A percentile compares a stretch with the other conserved stretches of the same genome.
Conservation (phyloP, 1,140 invertebrate genomes). For the Stegodyphus dumicola region DNA sequence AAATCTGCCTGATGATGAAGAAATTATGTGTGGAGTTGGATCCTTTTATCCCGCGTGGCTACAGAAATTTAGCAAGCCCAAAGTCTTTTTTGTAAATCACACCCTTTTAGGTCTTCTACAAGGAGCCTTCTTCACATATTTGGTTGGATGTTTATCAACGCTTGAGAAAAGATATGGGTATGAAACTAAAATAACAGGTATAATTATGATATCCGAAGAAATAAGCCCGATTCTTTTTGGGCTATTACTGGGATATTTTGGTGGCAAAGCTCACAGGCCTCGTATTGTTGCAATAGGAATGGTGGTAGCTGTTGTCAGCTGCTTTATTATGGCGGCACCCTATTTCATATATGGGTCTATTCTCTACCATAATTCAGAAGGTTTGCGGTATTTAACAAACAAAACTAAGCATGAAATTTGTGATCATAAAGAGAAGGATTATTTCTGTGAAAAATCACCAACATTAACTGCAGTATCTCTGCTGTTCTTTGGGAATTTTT, state of each 20-base stretch:
- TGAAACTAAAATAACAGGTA: slow-evolving; percentile 79
- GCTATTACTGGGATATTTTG: slow-evolving; percentile 7
- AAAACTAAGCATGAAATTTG: background rate
- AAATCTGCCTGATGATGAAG: background rate
- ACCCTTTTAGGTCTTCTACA: slow-evolving; percentile 80
- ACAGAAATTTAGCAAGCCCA: slow-evolving; percentile 79
- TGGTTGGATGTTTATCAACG: slow-evolving; percentile 2
- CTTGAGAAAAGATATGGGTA: slow-evolving; percentile 75
- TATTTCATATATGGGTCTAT: slow-evolving; percentile 76
- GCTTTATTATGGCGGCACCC: slow-evolving; percentile 75
- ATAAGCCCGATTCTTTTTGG: slow-evolving; percentile 2
- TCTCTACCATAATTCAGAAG: background rate
- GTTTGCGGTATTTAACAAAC: background rate
- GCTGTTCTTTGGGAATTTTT: slow-evolving; percentile 52
- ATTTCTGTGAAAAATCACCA: background rate
- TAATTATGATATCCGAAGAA: slow-evolving; percentile 39
- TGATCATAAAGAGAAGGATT: background rate
- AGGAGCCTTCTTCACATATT: slow-evolving; percentile 68
- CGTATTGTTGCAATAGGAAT: slow-evolving; percentile 78
- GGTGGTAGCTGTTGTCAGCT: slow-evolving; percentile 76
- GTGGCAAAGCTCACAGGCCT: slow-evolving; percentile 75
- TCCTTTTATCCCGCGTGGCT: slow-evolving; percentile 69
- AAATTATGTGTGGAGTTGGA: slow-evolving; percentile 41
- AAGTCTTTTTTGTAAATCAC: slow-evolving; percentile 79
- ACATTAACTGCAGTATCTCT: slow-evolving; percentile 19